These are phyloP conservation scores for Syrmaticus mikado DNA, from an alignment of 2,113 vertebrate genomes.

Conservation along the genomic window DNA sequence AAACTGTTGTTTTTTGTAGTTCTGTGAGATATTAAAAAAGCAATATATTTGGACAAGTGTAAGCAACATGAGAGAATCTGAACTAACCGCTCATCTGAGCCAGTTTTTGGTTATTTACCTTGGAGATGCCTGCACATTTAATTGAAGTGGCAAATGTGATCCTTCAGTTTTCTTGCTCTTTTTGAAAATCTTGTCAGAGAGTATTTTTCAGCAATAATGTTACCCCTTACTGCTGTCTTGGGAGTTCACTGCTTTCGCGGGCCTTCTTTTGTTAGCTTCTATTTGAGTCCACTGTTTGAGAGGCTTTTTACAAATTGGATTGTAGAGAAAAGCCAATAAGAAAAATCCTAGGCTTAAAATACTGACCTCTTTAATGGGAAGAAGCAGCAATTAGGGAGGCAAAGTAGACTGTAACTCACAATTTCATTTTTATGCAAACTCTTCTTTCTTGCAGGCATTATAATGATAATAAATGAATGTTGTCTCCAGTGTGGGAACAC, in stretches of 20 bases:
- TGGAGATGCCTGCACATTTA: not conserved
- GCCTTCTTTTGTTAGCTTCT: not conserved
- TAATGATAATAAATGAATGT: constrained; percentile 44
- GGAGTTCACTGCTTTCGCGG: not conserved
- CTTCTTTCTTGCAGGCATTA: constrained; percentile 8
- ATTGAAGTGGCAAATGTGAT: not conserved
- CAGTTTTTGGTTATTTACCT: not conserved
- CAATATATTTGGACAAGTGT: not conserved
- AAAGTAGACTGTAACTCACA: not conserved
- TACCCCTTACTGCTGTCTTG: not conserved
- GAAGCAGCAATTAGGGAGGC: not conserved
- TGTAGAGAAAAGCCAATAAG: not conserved
- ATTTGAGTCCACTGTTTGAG: not conserved
- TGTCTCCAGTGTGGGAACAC: not conserved
- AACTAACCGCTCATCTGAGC: not conserved
- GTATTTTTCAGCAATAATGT: not conserved
- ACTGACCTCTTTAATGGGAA: not conserved
- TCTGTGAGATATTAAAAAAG: not conserved
- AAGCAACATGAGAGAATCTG: not conserved
- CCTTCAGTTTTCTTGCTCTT: not conserved
- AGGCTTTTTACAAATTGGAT: not conserved
- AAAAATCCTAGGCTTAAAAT: not conserved
- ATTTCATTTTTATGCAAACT: constrained; percentile 50
- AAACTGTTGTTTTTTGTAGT: not conserved
- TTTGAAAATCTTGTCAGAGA: not conserved